phyloP scores from a whole-genome alignment of 2,888 invertebrate species.

The Notodonta ziczac region DNA sequence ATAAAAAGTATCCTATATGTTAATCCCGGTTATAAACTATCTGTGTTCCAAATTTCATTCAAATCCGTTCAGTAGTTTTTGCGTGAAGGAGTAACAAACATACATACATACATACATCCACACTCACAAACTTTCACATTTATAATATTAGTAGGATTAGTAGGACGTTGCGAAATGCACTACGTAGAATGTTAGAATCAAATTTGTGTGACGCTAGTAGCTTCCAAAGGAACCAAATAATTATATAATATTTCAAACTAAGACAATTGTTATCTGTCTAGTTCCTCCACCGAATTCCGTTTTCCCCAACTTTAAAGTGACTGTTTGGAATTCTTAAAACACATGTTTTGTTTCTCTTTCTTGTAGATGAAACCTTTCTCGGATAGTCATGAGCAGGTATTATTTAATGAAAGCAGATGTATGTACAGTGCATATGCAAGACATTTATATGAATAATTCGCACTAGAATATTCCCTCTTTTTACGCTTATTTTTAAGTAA shows the following conservation, averaged over 20 bases:
- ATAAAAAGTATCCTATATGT: no score
- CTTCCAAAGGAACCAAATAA: not conserved
- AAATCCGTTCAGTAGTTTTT: no score
- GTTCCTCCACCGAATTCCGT: conserved; percentile 15
- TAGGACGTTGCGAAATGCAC: no score
- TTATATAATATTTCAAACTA: not conserved
- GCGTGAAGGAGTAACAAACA: no score
- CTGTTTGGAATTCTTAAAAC: conserved; percentile 26
- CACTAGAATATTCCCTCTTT: conserved; percentile 40
- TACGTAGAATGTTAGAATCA: no score
- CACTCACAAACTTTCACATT: no score
- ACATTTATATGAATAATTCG: conserved; percentile 41
- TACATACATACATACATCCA: no score
- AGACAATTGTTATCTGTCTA: conserved; percentile 9
- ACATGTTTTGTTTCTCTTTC: conserved; percentile 67
- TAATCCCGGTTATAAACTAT: no score
- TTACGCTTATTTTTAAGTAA: conserved; percentile 41
- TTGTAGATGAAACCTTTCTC: conserved; percentile 84
- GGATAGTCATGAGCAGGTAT: conserved; percentile 84
- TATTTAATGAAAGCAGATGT: conserved; percentile 68
- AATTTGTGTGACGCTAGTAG: not conserved
- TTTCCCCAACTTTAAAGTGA: conserved; percentile 13
- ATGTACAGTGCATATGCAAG: conserved; percentile 54
- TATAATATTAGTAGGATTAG: no score
- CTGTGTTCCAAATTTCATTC: no score